Base-by-base conservation (phyloP, 2,113 vertebrate genomes). In the Phaethon lepturus region DNA sequence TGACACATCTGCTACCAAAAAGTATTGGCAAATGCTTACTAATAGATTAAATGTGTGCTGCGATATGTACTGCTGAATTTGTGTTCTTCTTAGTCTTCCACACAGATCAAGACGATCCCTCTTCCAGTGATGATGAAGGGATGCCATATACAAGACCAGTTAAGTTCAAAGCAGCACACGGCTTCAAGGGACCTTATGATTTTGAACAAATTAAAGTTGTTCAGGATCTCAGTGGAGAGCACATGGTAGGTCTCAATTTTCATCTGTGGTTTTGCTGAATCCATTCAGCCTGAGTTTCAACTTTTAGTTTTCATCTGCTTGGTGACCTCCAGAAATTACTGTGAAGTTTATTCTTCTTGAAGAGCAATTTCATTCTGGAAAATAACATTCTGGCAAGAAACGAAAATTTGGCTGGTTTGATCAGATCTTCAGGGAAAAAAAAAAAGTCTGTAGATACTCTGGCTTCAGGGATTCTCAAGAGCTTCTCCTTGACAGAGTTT, bases 121-220 rank as follows among this genome's bases (percentile, higher is more conserved):
- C 99, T 31, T 99, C 99, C 47, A 99, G 99, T 95, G 99, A 99
- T 49, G 99, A 99, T 81, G 99, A 99, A 97, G 99, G 99, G 52
- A 99, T 99, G 99, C 99, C 99, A 1, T 99, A 99, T 95, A 99
- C 99, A 24, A 98, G 99, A 94, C 99, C 99, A 9, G 99, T 99
- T 81, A 99, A 99, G 97, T 99, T 99, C 96, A 99, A 99, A 98
- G 99, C 99, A 26, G 99, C 99, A 0, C 99, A 99, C 95, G 99
- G 99, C 95, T 99, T 99, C 98, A 99, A 99, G 98, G 99, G 99
- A 86, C 99, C 99, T 14, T 99, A 99, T 33, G 99, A 99, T 98
- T 99, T 99, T 95, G 99, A 99, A 93, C 99, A 99, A 96, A 98
- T 99, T 85, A 99, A 99, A 97, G 98, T 99, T 67, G 99, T 99